These are phyloP conservation scores for Drosophila sp. DNA, from an alignment of 1,140 invertebrate genomes.

Conservation along the genomic window DNA sequence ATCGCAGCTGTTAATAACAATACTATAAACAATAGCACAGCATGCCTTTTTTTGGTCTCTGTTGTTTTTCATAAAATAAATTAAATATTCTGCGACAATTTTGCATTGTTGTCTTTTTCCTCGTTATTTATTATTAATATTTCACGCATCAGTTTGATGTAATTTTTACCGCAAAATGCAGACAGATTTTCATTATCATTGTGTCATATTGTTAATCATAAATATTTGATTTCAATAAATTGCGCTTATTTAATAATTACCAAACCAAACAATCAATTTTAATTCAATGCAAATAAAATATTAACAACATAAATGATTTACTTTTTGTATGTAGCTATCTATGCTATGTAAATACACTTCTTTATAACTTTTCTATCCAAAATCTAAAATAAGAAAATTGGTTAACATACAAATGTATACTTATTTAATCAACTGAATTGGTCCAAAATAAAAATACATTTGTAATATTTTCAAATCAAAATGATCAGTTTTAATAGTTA, in stretches of 20 bases:
- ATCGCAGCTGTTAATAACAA: conserved; percentile 39
- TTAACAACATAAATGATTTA: background rate
- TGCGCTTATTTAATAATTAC: conserved; percentile 32
- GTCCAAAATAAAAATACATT: too few relatives aligned
- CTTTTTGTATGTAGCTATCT: background rate
- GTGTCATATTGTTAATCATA: conserved; percentile 39
- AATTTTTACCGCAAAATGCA: conserved; percentile 34
- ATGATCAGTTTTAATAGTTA: too few relatives aligned
- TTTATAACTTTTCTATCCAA: too few relatives aligned
- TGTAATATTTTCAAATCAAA: too few relatives aligned
- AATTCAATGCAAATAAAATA: conserved; percentile 2
- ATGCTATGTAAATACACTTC: too few relatives aligned
- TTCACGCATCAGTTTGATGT: conserved; percentile 48
- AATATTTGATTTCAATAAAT: conserved; percentile 70
- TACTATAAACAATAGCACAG: conserved; percentile 26
- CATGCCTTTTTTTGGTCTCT: background rate
- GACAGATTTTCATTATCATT: conserved; percentile 42
- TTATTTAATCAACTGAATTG: too few relatives aligned
- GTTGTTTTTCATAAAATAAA: conserved; percentile 29
- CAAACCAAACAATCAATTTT: conserved; percentile 5
- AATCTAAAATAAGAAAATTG: too few relatives aligned
- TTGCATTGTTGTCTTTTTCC: conserved; percentile 7
- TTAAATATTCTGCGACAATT: conserved; percentile 35
- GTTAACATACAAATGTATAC: too few relatives aligned
- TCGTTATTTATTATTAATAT: conserved; percentile 26